Evolutionary conservation across 2,888 invertebrate species (phyloP).

Genomic region (Amiota mariae): DNA sequence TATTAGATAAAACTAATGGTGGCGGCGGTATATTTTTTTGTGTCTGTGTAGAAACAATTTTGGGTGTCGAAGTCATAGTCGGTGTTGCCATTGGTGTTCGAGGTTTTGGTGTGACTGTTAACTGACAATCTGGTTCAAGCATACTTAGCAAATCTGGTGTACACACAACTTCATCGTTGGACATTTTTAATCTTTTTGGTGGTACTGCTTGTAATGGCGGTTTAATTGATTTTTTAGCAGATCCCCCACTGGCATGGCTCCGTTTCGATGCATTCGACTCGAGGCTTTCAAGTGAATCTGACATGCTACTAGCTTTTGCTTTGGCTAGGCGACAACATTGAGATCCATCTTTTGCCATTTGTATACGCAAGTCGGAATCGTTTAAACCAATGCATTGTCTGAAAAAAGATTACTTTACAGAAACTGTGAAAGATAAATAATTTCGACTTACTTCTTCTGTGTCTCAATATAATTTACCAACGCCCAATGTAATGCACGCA

Average conservation of each 20-base stretch:
- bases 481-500: constrained; percentile 83
- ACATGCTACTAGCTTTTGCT: constrained; percentile 62
- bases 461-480: constrained; percentile 80
- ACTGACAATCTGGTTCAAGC: constrained; percentile 71
- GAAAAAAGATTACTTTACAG: background rate
- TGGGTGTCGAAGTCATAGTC: constrained; percentile 48
- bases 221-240: constrained; percentile 49
- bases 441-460: constrained; percentile 73
- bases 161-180: constrained; percentile 76
- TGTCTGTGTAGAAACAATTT: constrained; percentile 46
- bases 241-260: constrained; percentile 53
- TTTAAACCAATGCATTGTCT: background rate
- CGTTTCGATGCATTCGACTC: constrained; percentile 63
- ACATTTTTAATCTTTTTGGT: constrained; percentile 61
- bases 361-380: constrained; percentile 60
- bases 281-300: constrained; percentile 67
- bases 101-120: constrained; percentile 62
- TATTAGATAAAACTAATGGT: constrained; percentile 67
- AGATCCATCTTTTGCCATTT: constrained; percentile 64
- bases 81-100: constrained; percentile 40
- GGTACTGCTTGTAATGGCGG: constrained; percentile 31
- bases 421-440: background rate
- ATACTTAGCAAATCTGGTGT: constrained; percentile 76
- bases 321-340: constrained; percentile 69
- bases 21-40: constrained; percentile 56